Evolutionary conservation across 2,113 vertebrate species (phyloP).

Genomic region (Hipposideros armiger): DNA sequence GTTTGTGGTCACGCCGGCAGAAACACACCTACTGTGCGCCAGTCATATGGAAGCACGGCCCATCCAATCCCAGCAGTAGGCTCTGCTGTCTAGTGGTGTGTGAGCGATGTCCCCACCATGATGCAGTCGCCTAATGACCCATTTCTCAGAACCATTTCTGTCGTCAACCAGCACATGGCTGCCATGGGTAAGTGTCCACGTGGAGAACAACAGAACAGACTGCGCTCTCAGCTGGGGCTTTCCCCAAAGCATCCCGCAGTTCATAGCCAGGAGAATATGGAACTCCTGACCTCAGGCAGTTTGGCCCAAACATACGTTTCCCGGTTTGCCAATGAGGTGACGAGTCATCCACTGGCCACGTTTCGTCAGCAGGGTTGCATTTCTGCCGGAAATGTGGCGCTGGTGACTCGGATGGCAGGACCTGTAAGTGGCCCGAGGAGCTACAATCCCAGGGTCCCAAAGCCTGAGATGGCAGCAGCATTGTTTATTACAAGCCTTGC

Average conservation of each 20-base stretch:
- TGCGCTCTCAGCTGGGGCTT: not conserved
- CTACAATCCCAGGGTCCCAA: not conserved
- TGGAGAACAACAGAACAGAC: not conserved
- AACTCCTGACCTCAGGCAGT: not conserved
- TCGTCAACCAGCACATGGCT: not conserved
- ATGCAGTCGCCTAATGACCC: not conserved
- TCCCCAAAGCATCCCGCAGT: not conserved
- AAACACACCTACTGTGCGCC: not conserved
- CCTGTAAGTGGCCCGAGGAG: accelerated
- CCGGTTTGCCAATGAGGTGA: not conserved
- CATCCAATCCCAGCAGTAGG: not conserved
- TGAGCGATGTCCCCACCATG: not conserved
- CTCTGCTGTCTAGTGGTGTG: too few relatives aligned
- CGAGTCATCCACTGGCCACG: accelerated
- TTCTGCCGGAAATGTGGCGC: not conserved
- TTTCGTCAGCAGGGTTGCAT: not conserved
- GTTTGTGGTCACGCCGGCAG: not conserved
- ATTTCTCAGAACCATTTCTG: not conserved
- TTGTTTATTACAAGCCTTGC: constrained; percentile 5
- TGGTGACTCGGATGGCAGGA: not conserved
- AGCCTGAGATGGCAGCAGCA: not conserved
- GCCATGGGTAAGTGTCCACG: not conserved
- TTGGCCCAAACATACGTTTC: not conserved
- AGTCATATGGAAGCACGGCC: not conserved
- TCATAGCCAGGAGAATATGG: not conserved